Conservation (phyloP, 2,797 vertebrate species). For the Malacoraja senta region DNA sequence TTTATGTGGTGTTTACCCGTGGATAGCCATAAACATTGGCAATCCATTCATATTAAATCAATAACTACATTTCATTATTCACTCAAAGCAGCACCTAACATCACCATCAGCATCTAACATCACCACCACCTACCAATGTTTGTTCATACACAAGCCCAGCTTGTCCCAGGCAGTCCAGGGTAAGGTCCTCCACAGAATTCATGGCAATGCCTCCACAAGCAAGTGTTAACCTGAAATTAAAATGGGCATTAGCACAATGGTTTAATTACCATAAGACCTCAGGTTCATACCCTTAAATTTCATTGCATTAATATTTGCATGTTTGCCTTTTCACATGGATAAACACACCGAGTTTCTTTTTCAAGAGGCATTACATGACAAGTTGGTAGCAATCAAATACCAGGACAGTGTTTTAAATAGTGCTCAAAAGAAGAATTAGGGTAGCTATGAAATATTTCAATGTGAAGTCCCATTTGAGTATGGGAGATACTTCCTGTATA, state of each 20-base stretch:
- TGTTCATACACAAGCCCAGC: slow-evolving; percentile 89
- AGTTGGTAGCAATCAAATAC: neutral
- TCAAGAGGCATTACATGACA: neutral
- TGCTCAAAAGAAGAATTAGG: neutral
- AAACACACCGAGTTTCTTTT: neutral
- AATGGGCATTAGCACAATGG: neutral
- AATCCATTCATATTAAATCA: neutral
- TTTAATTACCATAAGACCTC: too few species aligned
- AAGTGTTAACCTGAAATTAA: slow-evolving; percentile 69
- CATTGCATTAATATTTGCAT: neutral
- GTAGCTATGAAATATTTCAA: neutral
- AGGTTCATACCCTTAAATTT: neutral
- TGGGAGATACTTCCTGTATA: neutral
- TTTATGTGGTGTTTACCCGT: too few species aligned
- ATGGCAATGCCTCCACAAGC: slow-evolving; percentile 89
- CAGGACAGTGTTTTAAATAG: neutral
- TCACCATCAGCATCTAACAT: too few species aligned
- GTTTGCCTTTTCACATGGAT: neutral
- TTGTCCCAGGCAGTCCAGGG: slow-evolving; percentile 76
- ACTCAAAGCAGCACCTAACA: too few species aligned
- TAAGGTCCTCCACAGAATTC: slow-evolving; percentile 88
- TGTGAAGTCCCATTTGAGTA: neutral
- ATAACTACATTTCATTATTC: neutral
- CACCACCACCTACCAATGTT: slow-evolving; percentile 69
- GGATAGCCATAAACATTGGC: too few species aligned